phyloP scores from a whole-genome alignment of 2,888 invertebrate species.

The Mythimna lalbum region DNA sequence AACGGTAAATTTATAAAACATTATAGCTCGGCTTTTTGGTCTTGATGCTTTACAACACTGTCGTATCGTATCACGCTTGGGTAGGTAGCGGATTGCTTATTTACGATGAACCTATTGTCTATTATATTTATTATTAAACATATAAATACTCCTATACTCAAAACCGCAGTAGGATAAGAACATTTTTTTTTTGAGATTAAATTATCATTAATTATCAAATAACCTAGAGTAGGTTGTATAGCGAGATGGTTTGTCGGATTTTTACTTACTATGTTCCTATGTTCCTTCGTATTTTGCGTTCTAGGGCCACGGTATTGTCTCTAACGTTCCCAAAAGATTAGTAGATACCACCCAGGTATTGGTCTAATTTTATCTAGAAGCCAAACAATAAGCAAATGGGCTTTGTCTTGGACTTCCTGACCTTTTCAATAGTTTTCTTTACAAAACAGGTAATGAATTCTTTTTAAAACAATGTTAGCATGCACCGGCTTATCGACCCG shows the following conservation, averaged over 20 bases:
- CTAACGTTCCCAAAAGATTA: too few relatives aligned
- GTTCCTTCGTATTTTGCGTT: too few relatives aligned
- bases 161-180: neutral
- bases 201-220: too few relatives aligned
- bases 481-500: conserved; percentile 12
- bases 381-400: neutral
- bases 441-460: neutral
- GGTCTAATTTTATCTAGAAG: neutral
- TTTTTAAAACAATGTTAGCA: neutral
- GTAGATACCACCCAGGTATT: neutral
- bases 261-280: too few relatives aligned
- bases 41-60: conserved; percentile 27
- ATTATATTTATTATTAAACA: neutral
- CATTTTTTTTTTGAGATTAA: too few relatives aligned
- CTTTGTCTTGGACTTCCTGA: conserved; percentile 1
- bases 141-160: neutral
- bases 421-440: neutral
- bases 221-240: too few relatives aligned
- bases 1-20: conserved; percentile 37
- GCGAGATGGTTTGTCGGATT: too few relatives aligned
- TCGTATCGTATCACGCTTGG: conserved; percentile 25
- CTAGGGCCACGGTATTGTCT: too few relatives aligned
- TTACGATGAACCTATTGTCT: conserved; percentile 20
- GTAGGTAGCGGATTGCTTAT: conserved; percentile 23
- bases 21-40: conserved; percentile 11